phyloP scores from a whole-genome alignment of 2,888 invertebrate species.

The Perizoma affinitatum region DNA sequence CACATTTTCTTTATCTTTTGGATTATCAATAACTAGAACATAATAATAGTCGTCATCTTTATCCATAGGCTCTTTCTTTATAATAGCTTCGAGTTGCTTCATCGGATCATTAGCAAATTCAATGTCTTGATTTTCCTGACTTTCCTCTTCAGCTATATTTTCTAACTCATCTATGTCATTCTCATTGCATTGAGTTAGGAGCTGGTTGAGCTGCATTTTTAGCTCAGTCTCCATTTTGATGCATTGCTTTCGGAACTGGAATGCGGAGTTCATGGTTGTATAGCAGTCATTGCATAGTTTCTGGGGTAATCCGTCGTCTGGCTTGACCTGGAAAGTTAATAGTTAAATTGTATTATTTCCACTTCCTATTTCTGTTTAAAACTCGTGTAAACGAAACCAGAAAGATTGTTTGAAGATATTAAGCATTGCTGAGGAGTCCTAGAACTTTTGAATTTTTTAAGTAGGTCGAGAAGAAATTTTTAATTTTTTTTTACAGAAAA shows the following conservation, averaged over 20 bases:
- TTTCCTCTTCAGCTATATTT: slow-evolving; percentile 33
- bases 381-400: too few species aligned
- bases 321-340: slow-evolving; percentile 62
- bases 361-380: too few species aligned
- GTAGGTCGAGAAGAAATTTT: too few species aligned
- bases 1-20: slow-evolving; percentile 38
- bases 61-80: slow-evolving; percentile 71
- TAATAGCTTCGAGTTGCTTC: slow-evolving; percentile 69
- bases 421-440: too few species aligned
- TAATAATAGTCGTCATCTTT: slow-evolving; percentile 79
- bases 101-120: slow-evolving; percentile 65
- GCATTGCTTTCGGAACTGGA: slow-evolving; percentile 74
- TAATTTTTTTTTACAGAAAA: too few species aligned
- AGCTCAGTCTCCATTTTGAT: slow-evolving; percentile 75
- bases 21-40: slow-evolving; percentile 75
- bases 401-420: too few species aligned
- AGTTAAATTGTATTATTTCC: not conserved
- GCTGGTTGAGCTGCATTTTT: slow-evolving; percentile 60
- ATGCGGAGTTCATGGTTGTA: slow-evolving; percentile 64
- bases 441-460: too few species aligned
- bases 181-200: slow-evolving; percentile 51
- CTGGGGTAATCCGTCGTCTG: slow-evolving; percentile 73
- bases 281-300: slow-evolving; percentile 72
- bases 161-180: slow-evolving; percentile 38
- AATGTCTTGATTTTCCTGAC: slow-evolving; percentile 39